Evolutionary conservation across 2,888 invertebrate genomes (phyloP).

Genomic region (Laspeyria flexula): DNA sequence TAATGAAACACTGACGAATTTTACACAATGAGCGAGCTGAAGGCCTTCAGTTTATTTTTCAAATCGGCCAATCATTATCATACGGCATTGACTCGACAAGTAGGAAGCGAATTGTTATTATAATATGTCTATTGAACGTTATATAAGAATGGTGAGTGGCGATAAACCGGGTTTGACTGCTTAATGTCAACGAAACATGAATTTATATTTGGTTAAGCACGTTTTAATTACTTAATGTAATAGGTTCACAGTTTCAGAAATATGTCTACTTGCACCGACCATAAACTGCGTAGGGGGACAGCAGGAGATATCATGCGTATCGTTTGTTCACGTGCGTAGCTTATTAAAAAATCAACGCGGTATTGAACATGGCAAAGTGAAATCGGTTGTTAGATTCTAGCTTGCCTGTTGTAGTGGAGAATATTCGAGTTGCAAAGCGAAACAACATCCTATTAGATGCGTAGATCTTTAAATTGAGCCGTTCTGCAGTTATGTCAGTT

Average conservation of each 20-base stretch:
- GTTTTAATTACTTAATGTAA: constrained; percentile 7
- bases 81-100: constrained; percentile 52
- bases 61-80: constrained; percentile 50
- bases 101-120: constrained; percentile 46
- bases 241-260: constrained; percentile 14
- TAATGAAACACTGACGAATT: constrained; percentile 48
- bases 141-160: constrained; percentile 20
- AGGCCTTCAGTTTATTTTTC: constrained; percentile 51
- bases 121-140: constrained; percentile 33
- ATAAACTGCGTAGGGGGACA: constrained; percentile 34
- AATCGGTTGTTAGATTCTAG: constrained; percentile 30
- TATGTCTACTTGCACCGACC: too few species aligned
- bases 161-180: constrained; percentile 1
- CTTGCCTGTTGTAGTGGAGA: constrained; percentile 9
- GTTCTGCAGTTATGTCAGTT: not conserved
- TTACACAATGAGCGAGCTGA: constrained; percentile 46
- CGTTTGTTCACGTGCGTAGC: constrained; percentile 28
- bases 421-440: not conserved
- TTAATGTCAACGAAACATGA: not conserved
- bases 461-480: not conserved
- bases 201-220: not conserved
- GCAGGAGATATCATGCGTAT: constrained; percentile 31
- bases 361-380: constrained; percentile 27
- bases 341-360: constrained; percentile 22
- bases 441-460: not conserved